Conservation (phyloP, 2,113 vertebrate species). For the Peucedramus taeniatus region DNA sequence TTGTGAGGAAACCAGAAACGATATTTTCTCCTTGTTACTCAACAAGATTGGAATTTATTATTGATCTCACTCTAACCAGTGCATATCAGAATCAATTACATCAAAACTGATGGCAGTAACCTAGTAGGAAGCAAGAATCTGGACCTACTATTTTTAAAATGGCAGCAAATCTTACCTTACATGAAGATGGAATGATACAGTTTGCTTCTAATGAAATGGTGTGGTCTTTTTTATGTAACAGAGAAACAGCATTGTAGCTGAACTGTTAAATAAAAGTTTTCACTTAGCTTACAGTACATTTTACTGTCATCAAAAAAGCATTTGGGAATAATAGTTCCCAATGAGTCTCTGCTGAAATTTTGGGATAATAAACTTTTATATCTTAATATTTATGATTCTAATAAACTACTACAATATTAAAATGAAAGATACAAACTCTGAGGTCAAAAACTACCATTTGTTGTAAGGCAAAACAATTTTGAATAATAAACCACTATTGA, state of each 20-base stretch:
- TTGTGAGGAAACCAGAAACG: not conserved
- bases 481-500: slow-evolving; percentile 64
- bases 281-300: slow-evolving; percentile 54
- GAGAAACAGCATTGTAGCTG: not conserved
- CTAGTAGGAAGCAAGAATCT: not conserved
- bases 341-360: slow-evolving; percentile 47
- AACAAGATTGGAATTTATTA: not conserved
- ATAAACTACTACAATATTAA: slow-evolving; percentile 68
- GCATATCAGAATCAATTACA: not conserved
- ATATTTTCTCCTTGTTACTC: not conserved
- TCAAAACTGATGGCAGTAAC: not conserved
- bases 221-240: not conserved
- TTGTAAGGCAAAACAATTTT: slow-evolving; percentile 68
- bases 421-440: slow-evolving; percentile 58
- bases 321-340: slow-evolving; percentile 50
- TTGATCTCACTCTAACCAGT: not conserved
- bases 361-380: slow-evolving; percentile 58
- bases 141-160: not conserved
- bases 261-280: slow-evolving; percentile 39
- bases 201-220: slow-evolving; percentile 5
- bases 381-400: slow-evolving; percentile 71
- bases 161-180: not conserved
- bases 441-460: slow-evolving; percentile 68
- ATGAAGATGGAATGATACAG: not conserved
- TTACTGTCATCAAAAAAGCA: slow-evolving; percentile 58